Conservation (phyloP, 2,888 invertebrate species). For the Parnassius apollo region DNA sequence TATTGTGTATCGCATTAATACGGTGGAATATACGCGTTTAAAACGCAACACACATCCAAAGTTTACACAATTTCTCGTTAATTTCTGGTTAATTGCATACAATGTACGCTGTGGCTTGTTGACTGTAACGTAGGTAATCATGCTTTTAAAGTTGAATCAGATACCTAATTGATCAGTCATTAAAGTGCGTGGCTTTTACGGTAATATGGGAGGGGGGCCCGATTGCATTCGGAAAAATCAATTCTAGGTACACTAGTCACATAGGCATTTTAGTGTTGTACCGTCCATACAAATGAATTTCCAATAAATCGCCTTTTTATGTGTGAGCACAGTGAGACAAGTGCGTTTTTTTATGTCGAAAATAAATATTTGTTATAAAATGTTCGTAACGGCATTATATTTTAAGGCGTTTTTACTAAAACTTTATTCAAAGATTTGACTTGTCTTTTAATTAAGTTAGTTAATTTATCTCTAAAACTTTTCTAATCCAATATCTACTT, state of each 20-base stretch:
- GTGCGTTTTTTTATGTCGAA: no score
- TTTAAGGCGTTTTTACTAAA: no score
- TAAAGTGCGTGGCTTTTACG: slow-evolving; percentile 44
- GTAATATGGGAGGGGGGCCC: slow-evolving; percentile 22
- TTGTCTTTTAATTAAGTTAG: no score
- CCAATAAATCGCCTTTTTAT: background rate
- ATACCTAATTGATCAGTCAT: slow-evolving; percentile 51
- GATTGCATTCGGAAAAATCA: slow-evolving; percentile 28
- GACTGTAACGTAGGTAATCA: slow-evolving; percentile 50
- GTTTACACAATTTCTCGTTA: slow-evolving; percentile 43
- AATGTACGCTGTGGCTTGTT: slow-evolving; percentile 47
- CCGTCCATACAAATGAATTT: slow-evolving; percentile 11
- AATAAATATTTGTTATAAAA: no score
- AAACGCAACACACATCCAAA: slow-evolving; percentile 28
- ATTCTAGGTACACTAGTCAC: slow-evolving; percentile 19
- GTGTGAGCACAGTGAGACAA: no score
- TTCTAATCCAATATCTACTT: no score
- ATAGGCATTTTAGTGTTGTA: slow-evolving; percentile 13
- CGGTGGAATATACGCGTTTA: background rate
- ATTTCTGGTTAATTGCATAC: slow-evolving; percentile 51
- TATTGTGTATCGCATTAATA: background rate
- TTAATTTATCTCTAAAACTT: no score
- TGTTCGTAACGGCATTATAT: no score
- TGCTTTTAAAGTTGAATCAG: slow-evolving; percentile 57
- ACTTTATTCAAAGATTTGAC: no score